Percentiles rank a stretch among this genome's conserved stretches.
Conservation (phyloP, 2,113 vertebrate species). For the Chunga burmeisteri region DNA sequence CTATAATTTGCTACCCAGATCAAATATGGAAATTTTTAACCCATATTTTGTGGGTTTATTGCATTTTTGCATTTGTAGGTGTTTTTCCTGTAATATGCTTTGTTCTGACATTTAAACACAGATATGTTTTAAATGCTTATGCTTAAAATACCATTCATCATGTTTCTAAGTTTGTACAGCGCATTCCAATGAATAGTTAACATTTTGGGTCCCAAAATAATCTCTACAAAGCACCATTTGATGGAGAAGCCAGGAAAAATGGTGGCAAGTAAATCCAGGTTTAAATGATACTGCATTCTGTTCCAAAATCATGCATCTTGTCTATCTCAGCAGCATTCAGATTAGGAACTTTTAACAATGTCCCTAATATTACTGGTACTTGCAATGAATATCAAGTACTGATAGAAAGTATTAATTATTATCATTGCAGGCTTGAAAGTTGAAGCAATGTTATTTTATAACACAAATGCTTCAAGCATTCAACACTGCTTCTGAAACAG, state of each 20-base stretch:
- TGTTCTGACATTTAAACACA: constrained; percentile 70
- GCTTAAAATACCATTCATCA: constrained; percentile 53
- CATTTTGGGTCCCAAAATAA: constrained; percentile 57
- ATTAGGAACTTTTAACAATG: constrained; percentile 56
- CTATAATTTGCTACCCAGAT: constrained; percentile 69
- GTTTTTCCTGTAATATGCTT: constrained; percentile 61
- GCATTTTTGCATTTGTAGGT: constrained; percentile 60
- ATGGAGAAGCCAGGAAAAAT: constrained; percentile 52
- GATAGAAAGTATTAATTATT: constrained; percentile 55
- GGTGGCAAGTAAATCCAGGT: constrained; percentile 56
- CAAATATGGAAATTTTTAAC: constrained; percentile 70
- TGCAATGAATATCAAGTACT: constrained; percentile 34
- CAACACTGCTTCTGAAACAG: constrained; percentile 13
- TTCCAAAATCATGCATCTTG: constrained; percentile 35
- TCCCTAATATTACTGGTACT: constrained; percentile 28
- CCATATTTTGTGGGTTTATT: constrained; percentile 62
- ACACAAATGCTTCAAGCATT: not conserved
- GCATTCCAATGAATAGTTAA: constrained; percentile 54
- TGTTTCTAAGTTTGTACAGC: constrained; percentile 55
- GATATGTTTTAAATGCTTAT: constrained; percentile 40
- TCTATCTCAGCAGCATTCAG: constrained; percentile 23
- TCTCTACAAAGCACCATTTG: constrained; percentile 40
- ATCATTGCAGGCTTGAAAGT: constrained; percentile 20
- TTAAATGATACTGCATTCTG: constrained; percentile 22
- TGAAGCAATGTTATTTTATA: constrained; percentile 33